phyloP scores from a whole-genome alignment of 1,140 invertebrate species.

The Trichomalopsis sarcophagae region DNA sequence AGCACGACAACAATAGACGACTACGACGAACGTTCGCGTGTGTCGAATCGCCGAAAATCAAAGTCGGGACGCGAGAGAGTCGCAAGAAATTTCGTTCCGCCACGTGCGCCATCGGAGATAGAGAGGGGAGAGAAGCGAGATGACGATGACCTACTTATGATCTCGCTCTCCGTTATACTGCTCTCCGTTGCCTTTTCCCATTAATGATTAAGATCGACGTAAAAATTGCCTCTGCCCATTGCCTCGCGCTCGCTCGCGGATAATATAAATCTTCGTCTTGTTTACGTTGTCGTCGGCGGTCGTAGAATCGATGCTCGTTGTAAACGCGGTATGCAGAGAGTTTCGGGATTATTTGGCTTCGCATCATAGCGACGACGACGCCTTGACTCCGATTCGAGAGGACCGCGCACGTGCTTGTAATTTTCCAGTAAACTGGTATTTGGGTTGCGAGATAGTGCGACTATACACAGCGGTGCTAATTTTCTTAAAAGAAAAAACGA shows the following conservation, averaged over 20 bases:
- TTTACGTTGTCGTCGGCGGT: no score
- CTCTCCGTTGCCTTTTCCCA: conserved; percentile 51
- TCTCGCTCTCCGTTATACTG: conserved; percentile 57
- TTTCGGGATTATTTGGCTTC: no score
- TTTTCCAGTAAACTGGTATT: neutral
- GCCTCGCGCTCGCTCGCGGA: neutral
- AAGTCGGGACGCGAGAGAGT: neutral
- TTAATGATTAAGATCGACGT: conserved; percentile 54
- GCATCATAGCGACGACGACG: no score
- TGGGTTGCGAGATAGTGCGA: no score
- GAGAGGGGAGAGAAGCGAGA: conserved; percentile 12
- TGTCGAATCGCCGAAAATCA: no score
- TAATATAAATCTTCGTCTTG: no score
- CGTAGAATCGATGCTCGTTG: no score
- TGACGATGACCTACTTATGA: conserved; percentile 42
- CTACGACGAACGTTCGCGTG: neutral
- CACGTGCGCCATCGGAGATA: neutral
- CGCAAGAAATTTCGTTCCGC: neutral
- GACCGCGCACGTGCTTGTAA: neutral
- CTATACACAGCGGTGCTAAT: no score
- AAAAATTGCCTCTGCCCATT: neutral
- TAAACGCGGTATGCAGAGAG: no score
- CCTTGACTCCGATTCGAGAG: neutral
- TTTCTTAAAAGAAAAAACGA: neutral
- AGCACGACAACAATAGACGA: neutral